phyloP scores from a whole-genome alignment of 1,140 invertebrate species.

The Ceratina calcarata region DNA sequence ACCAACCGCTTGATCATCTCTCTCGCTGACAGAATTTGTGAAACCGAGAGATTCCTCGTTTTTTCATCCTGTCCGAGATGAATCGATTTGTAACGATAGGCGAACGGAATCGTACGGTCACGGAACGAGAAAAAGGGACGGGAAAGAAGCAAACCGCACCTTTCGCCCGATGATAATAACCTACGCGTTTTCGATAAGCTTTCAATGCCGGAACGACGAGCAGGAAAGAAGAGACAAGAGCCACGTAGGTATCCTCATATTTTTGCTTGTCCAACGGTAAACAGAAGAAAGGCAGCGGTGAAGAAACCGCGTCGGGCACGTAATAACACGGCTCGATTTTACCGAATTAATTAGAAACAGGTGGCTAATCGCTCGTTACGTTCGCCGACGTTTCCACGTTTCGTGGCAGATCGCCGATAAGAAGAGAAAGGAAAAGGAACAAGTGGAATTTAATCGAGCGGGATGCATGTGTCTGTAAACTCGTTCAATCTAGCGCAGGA shows the following conservation, averaged over 20 bases:
- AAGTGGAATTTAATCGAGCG: constrained; percentile 10
- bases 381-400: constrained; percentile 25
- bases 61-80: too few relatives aligned
- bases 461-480: not conserved
- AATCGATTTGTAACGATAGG: too few relatives aligned
- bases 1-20: not conserved
- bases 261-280: not conserved
- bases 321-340: constrained; percentile 37
- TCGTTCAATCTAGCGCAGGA: constrained; percentile 13
- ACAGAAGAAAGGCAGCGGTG: not conserved
- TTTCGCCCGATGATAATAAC: too few relatives aligned
- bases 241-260: constrained; percentile 10
- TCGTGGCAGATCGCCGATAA: constrained; percentile 43
- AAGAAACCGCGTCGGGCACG: not conserved
- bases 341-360: constrained; percentile 51
- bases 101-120: too few relatives aligned
- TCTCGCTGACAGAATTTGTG: not conserved
- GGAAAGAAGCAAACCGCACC: not conserved
- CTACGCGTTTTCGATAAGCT: too few relatives aligned
- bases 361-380: constrained; percentile 34
- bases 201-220: not conserved
- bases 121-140: not conserved
- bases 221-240: not conserved
- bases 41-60: not conserved
- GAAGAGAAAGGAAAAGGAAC: constrained; percentile 40